Evolutionary conservation across 2,797 vertebrate genomes (phyloP), one percentile per base, ranked within the genome.

Genomic region (Rhyacichthys aspro): DNA sequence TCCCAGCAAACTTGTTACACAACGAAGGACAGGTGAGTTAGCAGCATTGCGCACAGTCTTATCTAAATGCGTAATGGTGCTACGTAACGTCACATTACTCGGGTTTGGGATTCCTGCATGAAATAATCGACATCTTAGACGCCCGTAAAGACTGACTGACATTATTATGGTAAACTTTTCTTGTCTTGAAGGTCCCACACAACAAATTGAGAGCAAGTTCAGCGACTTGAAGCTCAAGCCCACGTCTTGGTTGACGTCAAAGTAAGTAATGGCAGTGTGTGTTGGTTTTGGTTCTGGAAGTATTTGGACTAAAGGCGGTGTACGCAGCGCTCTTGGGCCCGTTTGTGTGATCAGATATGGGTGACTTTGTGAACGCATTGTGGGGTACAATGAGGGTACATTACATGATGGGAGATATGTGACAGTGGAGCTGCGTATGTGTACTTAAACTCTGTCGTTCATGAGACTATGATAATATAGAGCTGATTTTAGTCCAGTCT

Each of bases 1-100:
- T 80, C 96, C 96, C 89, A 98, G 96, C 92, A 98, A 96, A 90
- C 92, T 97, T 23, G 95, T 94, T 63, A 96, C 96, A 72, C 96
- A 98, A 74, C 93, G 96, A 78, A 93, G 95, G 83, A 96, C 95
- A 93, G 96, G 96, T 97, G 74, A 70, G 83, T 47, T 56, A 14
- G 9, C 12, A 14, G 9, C 12, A 5, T 4, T 18, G 36, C 33
- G 42, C 42, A 41, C 0, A 11, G 5, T 14, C 6, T 44, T 28
- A 32, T 19, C 28, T 15, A 11, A 34, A 3, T 16, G 48, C 28
- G 54, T 12, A 33, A 48, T 81, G 83, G 79, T 58, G 82, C 56
- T 71, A 85, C 10, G 15, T 63, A 7, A 41, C 70, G 15, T 48
- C 70, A 79, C 18, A n/a, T 39, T 5, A 0, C 5, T 8, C 23